These are phyloP conservation scores for Falcunculus frontatus DNA, from an alignment of 2,113 vertebrate species.

Conservation along the genomic window DNA sequence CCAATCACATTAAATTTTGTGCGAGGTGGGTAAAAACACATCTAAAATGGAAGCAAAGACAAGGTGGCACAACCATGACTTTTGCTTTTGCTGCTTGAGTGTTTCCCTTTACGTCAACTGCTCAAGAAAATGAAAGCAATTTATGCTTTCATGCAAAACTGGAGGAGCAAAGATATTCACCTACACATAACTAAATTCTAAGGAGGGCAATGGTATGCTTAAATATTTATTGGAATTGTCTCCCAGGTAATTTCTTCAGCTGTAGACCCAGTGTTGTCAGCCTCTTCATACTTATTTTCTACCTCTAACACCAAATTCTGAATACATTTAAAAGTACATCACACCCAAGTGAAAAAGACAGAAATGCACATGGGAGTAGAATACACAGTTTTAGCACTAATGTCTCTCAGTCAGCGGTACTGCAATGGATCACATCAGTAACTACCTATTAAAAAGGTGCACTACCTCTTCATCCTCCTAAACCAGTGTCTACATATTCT, in stretches of 20 bases:
- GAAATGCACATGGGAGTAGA: background rate
- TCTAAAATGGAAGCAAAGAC: background rate
- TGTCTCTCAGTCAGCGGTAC: background rate
- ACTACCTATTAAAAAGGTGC: background rate
- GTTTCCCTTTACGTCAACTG: background rate
- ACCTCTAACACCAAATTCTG: background rate
- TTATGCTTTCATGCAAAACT: background rate
- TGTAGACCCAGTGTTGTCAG: background rate
- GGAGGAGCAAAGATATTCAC: background rate
- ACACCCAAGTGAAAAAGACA: background rate
- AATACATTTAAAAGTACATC: background rate
- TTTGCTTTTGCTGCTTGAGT: background rate
- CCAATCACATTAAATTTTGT: background rate
- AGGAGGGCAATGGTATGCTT: background rate
- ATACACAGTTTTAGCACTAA: background rate
- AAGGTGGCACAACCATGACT: background rate
- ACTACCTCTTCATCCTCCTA: background rate
- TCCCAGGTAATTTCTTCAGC: background rate
- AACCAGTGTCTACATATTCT: accelerated
- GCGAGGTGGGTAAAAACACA: background rate
- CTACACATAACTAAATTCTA: background rate
- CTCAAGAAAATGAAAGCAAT: background rate
- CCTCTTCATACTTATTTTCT: background rate
- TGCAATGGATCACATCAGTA: background rate
- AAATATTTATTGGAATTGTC: background rate